Conservation (phyloP, 2,113 vertebrate genomes). For the Nerophis lumbriciformis region DNA sequence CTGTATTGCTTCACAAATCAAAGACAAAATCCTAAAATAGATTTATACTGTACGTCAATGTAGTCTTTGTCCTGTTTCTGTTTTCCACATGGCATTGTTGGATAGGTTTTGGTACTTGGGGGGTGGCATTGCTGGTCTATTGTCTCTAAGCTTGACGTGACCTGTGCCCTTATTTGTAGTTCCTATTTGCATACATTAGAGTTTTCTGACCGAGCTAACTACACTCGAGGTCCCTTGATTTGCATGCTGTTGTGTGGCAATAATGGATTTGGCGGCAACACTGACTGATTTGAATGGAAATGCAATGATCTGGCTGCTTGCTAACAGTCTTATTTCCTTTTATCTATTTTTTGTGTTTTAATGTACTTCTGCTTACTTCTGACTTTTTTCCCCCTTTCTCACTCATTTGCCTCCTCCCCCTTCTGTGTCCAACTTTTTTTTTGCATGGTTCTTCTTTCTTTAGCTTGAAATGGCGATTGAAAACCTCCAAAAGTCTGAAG, state of each 20-base stretch:
- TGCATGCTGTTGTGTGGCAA: conserved; percentile 73
- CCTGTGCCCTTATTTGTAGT: conserved; percentile 60
- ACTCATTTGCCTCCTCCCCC: conserved; percentile 47
- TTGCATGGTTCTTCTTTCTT: conserved; percentile 75
- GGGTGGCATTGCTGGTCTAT: conserved; percentile 39
- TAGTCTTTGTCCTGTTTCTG: conserved; percentile 4
- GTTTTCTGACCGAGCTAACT: conserved; percentile 62
- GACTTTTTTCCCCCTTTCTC: conserved; percentile 39
- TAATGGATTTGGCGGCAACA: conserved; percentile 68
- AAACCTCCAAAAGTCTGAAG: conserved; percentile 99
- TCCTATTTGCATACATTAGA: conserved; percentile 69
- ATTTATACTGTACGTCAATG: conserved; percentile 11
- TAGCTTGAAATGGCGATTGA: conserved; percentile 99
- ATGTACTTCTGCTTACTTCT: conserved; percentile 51
- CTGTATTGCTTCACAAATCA: neutral
- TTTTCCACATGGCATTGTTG: conserved; percentile 3
- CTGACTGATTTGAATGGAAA: conserved; percentile 73
- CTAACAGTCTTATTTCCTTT: conserved; percentile 86
- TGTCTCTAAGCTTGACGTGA: conserved; percentile 50
- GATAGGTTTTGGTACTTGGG: neutral
- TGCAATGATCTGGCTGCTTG: conserved; percentile 78
- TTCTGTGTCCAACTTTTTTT: conserved; percentile 71
- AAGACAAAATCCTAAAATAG: conserved; percentile 2
- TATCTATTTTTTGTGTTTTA: conserved; percentile 55
- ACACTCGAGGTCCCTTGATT: conserved; percentile 60